Conservation (phyloP, 2,888 invertebrate genomes). For the Phortica okadai region DNA sequence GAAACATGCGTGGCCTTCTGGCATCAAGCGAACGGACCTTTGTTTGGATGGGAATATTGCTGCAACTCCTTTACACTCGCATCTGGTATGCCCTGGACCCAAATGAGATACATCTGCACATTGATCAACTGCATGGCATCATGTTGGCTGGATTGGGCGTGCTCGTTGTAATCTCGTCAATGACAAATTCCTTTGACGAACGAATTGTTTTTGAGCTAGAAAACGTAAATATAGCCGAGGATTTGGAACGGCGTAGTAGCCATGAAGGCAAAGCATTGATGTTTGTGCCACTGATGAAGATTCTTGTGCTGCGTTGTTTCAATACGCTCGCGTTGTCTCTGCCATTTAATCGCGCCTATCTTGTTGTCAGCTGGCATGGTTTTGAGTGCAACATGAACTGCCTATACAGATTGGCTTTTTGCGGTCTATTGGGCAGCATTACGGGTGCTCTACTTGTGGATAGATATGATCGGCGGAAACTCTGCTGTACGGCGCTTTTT, state of each 20-base stretch:
- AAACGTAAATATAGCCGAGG: conserved; percentile 39
- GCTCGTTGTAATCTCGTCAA: conserved; percentile 58
- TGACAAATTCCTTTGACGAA: conserved; percentile 65
- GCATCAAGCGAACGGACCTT: conserved; percentile 70
- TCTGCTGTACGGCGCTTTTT: conserved; percentile 64
- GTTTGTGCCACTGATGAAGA: conserved; percentile 60
- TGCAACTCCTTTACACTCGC: conserved; percentile 68
- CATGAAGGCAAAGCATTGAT: not conserved
- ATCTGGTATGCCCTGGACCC: conserved; percentile 64
- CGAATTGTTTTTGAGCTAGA: conserved; percentile 52
- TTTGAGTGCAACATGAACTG: conserved; percentile 67
- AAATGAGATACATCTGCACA: conserved; percentile 49
- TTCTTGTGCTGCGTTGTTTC: conserved; percentile 65
- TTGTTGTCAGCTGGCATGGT: conserved; percentile 64
- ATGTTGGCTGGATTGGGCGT: conserved; percentile 63
- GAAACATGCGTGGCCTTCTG: conserved; percentile 67
- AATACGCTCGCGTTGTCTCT: conserved; percentile 64
- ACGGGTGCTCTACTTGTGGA: conserved; percentile 67
- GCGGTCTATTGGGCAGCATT: conserved; percentile 68
- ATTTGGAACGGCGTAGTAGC: conserved; percentile 14
- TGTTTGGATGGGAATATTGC: conserved; percentile 71
- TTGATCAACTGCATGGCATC: conserved; percentile 73
- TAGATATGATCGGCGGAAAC: conserved; percentile 64
- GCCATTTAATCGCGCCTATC: conserved; percentile 70
- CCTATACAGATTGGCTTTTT: conserved; percentile 63